Base-by-base conservation (phyloP, 2,797 vertebrate species). In the Labeo calbasu region DNA sequence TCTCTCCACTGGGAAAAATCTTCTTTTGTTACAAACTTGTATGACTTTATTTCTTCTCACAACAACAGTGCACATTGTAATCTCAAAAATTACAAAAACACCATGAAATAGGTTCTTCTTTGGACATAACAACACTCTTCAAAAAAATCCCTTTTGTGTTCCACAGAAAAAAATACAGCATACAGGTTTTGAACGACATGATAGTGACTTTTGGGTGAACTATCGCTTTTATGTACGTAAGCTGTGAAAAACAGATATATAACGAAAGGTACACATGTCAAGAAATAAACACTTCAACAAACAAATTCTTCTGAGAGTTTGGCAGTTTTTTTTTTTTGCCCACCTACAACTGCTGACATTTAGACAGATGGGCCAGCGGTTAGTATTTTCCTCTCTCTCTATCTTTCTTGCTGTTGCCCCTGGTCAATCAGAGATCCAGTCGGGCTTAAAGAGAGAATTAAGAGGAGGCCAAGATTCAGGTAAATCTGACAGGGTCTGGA, bases 371-470 rank as follows among this genome's bases (percentile, higher is more conserved):
- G 76, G 46, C 28, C 76, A 43, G 46, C 57, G 43, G 68, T 71
- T 78, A 81, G 76, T 79, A 51, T 77, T 77, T 89, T 70, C 36
- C 36, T 75, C 71, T 63, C 71, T 63, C 53, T 51, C 59, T 85
- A 77, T 85, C 83, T 77, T 75, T 82, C 81, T 86, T 81, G 50
- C n/a, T 28, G 59, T 57, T 55, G 63, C 76, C 82, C 63, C 85
- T 71, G 89, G 87, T 93, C 92, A 93, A 92, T 93, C 92, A 93
- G 87, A 90, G 84, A 90, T 72, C 79, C 87, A 89, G 89, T 91
- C 88, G 88, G 86, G 90, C 92, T 88, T 69, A 85, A 82, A 84
- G 84, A 77, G 86, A 80, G 85, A 92, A 88, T 91, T 91, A 93
- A 93, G 90, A 88, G 85, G 86, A 84, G 68, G 65, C 63, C 81